phyloP scores from a whole-genome alignment of 2,888 invertebrate genomes.

The Himalopsyche anomala region DNA sequence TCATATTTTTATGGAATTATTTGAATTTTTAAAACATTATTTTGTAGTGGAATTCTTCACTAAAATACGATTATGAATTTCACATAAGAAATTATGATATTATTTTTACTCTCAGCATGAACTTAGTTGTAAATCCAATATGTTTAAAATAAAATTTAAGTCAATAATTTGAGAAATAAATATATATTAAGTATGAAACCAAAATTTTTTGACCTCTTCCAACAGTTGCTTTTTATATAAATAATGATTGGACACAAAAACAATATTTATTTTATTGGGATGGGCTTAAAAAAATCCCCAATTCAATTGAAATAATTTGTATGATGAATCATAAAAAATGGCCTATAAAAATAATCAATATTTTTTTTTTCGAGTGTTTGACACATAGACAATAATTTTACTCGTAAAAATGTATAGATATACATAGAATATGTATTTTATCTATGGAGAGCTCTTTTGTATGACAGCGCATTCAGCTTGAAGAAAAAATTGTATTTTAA shows the following conservation, averaged over 20 bases:
- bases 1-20: too few species aligned
- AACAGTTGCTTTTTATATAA: too few species aligned
- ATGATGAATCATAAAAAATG: not conserved
- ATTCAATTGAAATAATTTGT: too few species aligned
- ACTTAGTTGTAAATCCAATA: not conserved
- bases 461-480: conserved; percentile 19
- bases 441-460: conserved; percentile 32
- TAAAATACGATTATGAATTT: too few species aligned
- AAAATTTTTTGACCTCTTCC: not conserved
- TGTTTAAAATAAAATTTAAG: not conserved
- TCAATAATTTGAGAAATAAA: conserved; percentile 4
- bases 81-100: not conserved
- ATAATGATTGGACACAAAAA: too few species aligned
- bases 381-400: conserved; percentile 34
- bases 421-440: conserved; percentile 28
- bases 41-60: too few species aligned
- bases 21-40: too few species aligned
- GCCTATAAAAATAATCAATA: conserved; percentile 35
- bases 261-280: too few species aligned
- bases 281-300: too few species aligned
- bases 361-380: conserved; percentile 38
- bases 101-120: not conserved
- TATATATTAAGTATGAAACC: not conserved
- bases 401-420: conserved; percentile 14
- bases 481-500: conserved; percentile 34